Conservation (phyloP, 2,797 vertebrate species). For the Smutsia temminckii region DNA sequence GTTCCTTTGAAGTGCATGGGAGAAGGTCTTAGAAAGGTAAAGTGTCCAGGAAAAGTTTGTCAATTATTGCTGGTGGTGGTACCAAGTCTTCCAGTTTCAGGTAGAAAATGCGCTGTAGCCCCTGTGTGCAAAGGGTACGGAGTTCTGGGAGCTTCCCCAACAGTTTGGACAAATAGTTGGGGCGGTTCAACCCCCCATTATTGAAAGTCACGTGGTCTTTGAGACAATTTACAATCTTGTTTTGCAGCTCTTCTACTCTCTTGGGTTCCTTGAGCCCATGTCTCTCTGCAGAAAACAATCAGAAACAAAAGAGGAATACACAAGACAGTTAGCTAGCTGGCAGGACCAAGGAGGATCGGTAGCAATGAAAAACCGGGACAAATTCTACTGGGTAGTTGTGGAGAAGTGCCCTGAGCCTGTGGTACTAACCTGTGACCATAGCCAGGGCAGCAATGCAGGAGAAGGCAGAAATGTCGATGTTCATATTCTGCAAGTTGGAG, state of each 20-base stretch:
- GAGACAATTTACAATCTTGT: conserved; percentile 99
- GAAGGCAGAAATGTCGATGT: conserved; percentile 98
- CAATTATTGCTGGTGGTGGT: conserved; percentile 99
- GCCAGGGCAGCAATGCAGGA: conserved; percentile 98
- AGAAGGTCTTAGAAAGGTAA: conserved; percentile 95
- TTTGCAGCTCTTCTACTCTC: conserved; percentile 98
- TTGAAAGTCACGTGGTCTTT: conserved; percentile 99
- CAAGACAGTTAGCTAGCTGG: conserved; percentile 11
- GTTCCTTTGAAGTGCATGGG: conserved; percentile 81
- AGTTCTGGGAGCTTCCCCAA: conserved; percentile 99
- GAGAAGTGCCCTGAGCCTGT: conserved; percentile 26
- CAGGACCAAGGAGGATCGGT: background rate
- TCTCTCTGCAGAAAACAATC: conserved; percentile 90
- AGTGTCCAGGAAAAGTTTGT: conserved; percentile 99
- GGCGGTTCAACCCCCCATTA: conserved; percentile 95
- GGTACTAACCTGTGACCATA: conserved; percentile 97
- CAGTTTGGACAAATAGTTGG: conserved; percentile 99
- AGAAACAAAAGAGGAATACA: conserved; percentile 24
- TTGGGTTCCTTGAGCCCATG: conserved; percentile 99
- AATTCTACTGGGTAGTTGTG: conserved; percentile 16
- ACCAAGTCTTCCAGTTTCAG: conserved; percentile 99
- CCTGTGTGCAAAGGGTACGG: conserved; percentile 98
- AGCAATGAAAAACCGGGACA: background rate
- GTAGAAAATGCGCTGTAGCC: conserved; percentile 99
- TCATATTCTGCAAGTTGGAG: conserved; percentile 99